Conservation (phyloP, 2,888 invertebrate species). For the Operophtera brumata region DNA sequence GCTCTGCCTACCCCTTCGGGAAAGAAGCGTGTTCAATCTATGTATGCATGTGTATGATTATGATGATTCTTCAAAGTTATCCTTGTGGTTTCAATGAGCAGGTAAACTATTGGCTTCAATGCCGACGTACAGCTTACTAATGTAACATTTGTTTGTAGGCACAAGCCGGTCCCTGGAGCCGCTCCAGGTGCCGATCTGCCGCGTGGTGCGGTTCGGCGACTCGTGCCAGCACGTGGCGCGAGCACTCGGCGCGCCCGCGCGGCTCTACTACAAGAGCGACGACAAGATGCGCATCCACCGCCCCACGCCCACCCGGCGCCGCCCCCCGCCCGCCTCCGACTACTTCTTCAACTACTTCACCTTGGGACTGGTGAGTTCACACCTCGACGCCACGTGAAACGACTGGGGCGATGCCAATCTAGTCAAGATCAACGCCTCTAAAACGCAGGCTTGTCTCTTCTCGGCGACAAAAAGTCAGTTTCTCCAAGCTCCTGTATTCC, state of each 20-base stretch:
- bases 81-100: too few relatives aligned
- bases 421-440: too few relatives aligned
- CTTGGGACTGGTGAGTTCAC: conserved; percentile 90
- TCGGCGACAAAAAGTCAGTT: too few relatives aligned
- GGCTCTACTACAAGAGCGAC: conserved; percentile 97
- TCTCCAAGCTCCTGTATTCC: too few relatives aligned
- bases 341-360: conserved; percentile 99
- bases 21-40: too few relatives aligned
- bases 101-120: too few relatives aligned
- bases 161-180: conserved; percentile 84
- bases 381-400: not conserved
- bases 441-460: too few relatives aligned
- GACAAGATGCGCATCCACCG: conserved; percentile 99
- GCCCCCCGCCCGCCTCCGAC: conserved; percentile 92
- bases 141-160: conserved; percentile 47
- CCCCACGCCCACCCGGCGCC: conserved; percentile 86
- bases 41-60: too few relatives aligned
- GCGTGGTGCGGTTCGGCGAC: conserved; percentile 90
- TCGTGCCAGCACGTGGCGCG: conserved; percentile 93
- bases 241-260: conserved; percentile 94
- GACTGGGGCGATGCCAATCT: too few relatives aligned
- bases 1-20: too few relatives aligned
- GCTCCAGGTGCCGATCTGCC: conserved; percentile 80
- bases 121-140: not conserved
- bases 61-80: too few relatives aligned